Conservation (phyloP, 2,888 invertebrate species). For the Teinopalpus imperialis region DNA sequence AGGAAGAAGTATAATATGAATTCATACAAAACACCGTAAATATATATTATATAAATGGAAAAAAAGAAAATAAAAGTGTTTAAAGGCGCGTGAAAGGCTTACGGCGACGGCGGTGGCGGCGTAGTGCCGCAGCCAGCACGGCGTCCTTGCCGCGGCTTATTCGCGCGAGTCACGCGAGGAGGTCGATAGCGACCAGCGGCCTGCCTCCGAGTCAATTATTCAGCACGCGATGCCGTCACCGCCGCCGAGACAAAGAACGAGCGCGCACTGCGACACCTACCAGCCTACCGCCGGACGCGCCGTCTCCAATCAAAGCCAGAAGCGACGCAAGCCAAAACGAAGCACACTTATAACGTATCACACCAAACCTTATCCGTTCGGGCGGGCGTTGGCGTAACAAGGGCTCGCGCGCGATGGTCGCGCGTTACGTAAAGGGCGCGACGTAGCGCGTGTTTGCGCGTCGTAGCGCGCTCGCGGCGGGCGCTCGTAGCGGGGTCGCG, state of each 20-base stretch:
- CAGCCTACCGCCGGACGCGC: slow-evolving; percentile 59
- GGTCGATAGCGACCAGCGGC: slow-evolving; percentile 79
- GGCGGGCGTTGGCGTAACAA: slow-evolving; percentile 40
- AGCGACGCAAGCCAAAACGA: slow-evolving; percentile 46
- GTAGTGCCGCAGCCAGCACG: slow-evolving; percentile 68
- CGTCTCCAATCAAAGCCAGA: slow-evolving; percentile 43
- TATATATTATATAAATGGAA: slow-evolving; percentile 23
- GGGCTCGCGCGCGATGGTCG: slow-evolving; percentile 57
- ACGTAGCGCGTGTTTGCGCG: slow-evolving; percentile 63
- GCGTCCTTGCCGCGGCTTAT: slow-evolving; percentile 72
- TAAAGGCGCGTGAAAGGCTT: slow-evolving; percentile 35
- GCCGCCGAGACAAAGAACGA: slow-evolving; percentile 62
- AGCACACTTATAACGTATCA: slow-evolving; percentile 57
- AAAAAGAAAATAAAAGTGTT: slow-evolving; percentile 32
- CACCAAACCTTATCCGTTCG: slow-evolving; percentile 52
- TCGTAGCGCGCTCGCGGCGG: slow-evolving; percentile 71
- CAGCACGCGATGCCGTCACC: slow-evolving; percentile 64
- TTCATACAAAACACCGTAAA: no score
- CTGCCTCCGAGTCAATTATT: slow-evolving; percentile 77
- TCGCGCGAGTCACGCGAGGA: slow-evolving; percentile 73
- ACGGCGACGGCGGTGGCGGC: slow-evolving; percentile 38
- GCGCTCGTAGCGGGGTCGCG: slow-evolving; percentile 77
- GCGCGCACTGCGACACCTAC: slow-evolving; percentile 55
- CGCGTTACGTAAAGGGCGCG: slow-evolving; percentile 79
- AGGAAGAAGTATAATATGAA: no score